Percentiles rank a stretch among this genome's conserved stretches.
Evolutionary conservation across 2,888 invertebrate genomes (phyloP).

Genomic region (Sisyra nigra): DNA sequence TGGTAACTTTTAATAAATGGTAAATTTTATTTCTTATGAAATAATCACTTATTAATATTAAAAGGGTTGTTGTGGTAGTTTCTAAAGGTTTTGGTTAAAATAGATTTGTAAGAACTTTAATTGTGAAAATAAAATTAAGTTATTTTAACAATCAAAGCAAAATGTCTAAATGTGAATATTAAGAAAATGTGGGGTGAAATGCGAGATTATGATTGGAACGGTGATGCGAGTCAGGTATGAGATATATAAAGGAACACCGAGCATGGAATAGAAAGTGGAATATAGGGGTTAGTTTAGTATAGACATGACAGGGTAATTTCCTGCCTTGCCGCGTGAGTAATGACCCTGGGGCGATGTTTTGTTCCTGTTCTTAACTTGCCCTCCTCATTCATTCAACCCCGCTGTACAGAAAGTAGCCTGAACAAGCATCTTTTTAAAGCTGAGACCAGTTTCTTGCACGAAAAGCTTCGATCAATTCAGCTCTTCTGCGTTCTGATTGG

Average conservation of each 20-base stretch:
- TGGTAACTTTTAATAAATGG: no score
- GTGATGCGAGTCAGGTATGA: not conserved
- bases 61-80: no score
- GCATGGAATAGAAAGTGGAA: slow-evolving; percentile 1
- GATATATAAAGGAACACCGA: not conserved
- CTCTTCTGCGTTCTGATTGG: slow-evolving; percentile 5
- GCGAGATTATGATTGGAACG: not conserved
- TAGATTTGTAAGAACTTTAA: no score
- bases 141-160: no score
- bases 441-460: slow-evolving; percentile 7
- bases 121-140: no score
- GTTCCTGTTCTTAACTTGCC: slow-evolving; percentile 8
- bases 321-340: slow-evolving; percentile 9
- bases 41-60: no score
- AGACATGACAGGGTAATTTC: slow-evolving; percentile 9
- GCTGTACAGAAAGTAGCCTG: not conserved
- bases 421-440: slow-evolving; percentile 8
- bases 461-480: slow-evolving; percentile 8
- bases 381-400: not conserved
- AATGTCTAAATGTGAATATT: not conserved
- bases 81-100: no score
- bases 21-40: no score
- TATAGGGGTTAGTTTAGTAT: slow-evolving; percentile 5
- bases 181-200: not conserved
- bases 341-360: slow-evolving; percentile 9